A percentile compares a stretch with the other conserved stretches of the same genome.
phyloP scores from a whole-genome alignment of 2,888 invertebrate species.

The Tricholauxania praeusta region DNA sequence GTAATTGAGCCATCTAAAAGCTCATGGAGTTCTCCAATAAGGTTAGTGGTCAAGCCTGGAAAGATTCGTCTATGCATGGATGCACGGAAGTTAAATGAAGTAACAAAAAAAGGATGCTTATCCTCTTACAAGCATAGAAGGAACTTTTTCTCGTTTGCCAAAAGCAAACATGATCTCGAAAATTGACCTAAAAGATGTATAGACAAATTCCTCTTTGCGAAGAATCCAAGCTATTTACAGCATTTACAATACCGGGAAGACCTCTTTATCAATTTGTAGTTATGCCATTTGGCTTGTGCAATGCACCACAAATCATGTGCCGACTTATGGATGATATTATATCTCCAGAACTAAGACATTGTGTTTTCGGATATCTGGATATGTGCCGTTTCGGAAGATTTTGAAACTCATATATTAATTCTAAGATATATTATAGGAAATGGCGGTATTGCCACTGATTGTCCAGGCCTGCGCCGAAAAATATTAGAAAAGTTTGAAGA shows the following conservation, averaged over 20 bases:
- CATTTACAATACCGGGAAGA: conserved; percentile 39
- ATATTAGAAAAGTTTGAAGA: conserved; percentile 44
- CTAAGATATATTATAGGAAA: conserved; percentile 41
- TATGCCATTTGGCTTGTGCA: conserved; percentile 44
- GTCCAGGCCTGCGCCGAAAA: conserved; percentile 44
- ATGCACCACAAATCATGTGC: conserved; percentile 24
- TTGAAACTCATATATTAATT: too few species aligned
- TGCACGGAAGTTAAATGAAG: conserved; percentile 27
- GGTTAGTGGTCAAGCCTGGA: conserved; percentile 24
- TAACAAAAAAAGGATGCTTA: conserved; percentile 42
- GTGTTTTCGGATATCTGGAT: conserved; percentile 42
- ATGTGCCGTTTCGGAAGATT: conserved; percentile 7
- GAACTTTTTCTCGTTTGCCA: conserved; percentile 36
- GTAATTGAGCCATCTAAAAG: conserved; percentile 52
- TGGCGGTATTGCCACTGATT: conserved; percentile 39
- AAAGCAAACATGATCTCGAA: conserved; percentile 38
- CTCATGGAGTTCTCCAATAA: conserved; percentile 31
- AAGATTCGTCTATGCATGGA: conserved; percentile 33
- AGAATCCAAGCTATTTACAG: conserved; percentile 33
- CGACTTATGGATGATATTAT: conserved; percentile 44
- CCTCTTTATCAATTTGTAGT: conserved; percentile 42
- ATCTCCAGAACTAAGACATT: conserved; percentile 33
- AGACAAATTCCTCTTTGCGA: conserved; percentile 38
- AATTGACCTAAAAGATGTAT: conserved; percentile 29
- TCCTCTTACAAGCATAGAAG: conserved; percentile 42